Base-by-base conservation (phyloP, 2,113 vertebrate genomes). In the Alectura lathami region DNA sequence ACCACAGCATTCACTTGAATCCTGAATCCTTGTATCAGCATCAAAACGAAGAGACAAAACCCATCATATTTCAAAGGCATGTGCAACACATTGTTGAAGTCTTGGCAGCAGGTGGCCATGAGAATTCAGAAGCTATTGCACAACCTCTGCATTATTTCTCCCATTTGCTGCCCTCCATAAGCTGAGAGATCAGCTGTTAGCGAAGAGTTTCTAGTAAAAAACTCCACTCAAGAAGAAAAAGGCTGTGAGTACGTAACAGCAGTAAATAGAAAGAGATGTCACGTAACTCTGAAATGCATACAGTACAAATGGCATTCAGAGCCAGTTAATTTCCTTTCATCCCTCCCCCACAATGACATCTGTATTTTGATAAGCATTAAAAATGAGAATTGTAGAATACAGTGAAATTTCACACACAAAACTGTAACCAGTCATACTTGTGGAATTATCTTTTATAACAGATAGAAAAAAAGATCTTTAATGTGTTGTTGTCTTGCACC, bases 1-100 rank as follows among this genome's bases (percentile, higher is more conserved):
- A 63, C 17, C 1, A 0, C 0, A 2, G 13, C 48, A 73, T 26
- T 85, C 34, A 47, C 38, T 32, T 22, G 30, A 43, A 66, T 66
- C 13, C 42, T 24, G 21, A 74, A 47, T 43, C 20, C 12, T 51
- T 29, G 42, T 22, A n/a, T 8, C 12, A 60, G 27, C 50, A 76
- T 27, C 34, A 38, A 70, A 9, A 57, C 34, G 53, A 68, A 79
- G 23, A 75, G 32, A 66, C 12, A 66, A 92, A 86, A 17, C 2
- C 27, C 43, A 32, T 17, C 32, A 32, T 4, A 26, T 45, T 40
- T 36, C 5, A 76, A 70, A 64, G 15, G n/a, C 21, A 13, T 7
- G 26, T n/a, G 57, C 45, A 36, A 48, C 26, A 38, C 54, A 9
- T 13, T 2, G 0, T 53, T 59, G 59, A 53, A 77, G 43, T 21